Base-by-base conservation (phyloP, 1,140 invertebrate genomes). In the Alviniconcha marisindica region DNA sequence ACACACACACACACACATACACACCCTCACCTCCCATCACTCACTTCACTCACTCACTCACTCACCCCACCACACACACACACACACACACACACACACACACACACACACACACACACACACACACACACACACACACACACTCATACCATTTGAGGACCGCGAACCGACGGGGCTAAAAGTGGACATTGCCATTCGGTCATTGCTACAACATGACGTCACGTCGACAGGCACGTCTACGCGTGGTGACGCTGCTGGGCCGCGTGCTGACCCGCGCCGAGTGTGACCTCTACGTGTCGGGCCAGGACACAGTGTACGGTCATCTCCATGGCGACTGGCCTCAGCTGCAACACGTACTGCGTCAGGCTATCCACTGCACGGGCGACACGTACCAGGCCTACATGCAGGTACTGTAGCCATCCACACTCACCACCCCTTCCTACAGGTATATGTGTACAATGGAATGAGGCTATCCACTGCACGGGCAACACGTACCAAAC, bases 391-490 rank as follows among this genome's bases (percentile, higher is more conserved):
- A 81, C 71, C 36, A 73, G 31, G 77, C 78, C 0, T 84, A 81
- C 18, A 15, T 84, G 78, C 66, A 84, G 73, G 83, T 84, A 60
- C n/a, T 2, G 69, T 79, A 31, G 21, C 1, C 4, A 7, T 51
- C 48, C 48, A 51, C 48, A 10, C 48, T 51, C 7, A 51, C 7
- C n/a, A n/a, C n/a, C n/a, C n/a, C n/a, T n/a, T n/a, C n/a, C n/a
- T n/a, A n/a, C n/a, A n/a, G n/a, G n/a, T n/a, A n/a, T n/a, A n/a
- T n/a, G n/a, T n/a, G n/a, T n/a, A n/a, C n/a, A n/a, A n/a, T n/a
- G n/a, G n/a, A n/a, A n/a, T 42, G 21, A 84, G 73, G 83, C 83
- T 12, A 84, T 84, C 10, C 83, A 84, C 73, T 84, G 83, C 40
- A 84, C 83, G 0, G 33, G 44, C 31, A 28, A 81, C 48, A 84